Evolutionary conservation across 2,797 vertebrate genomes (phyloP).

Genomic region (Prionace glauca): DNA sequence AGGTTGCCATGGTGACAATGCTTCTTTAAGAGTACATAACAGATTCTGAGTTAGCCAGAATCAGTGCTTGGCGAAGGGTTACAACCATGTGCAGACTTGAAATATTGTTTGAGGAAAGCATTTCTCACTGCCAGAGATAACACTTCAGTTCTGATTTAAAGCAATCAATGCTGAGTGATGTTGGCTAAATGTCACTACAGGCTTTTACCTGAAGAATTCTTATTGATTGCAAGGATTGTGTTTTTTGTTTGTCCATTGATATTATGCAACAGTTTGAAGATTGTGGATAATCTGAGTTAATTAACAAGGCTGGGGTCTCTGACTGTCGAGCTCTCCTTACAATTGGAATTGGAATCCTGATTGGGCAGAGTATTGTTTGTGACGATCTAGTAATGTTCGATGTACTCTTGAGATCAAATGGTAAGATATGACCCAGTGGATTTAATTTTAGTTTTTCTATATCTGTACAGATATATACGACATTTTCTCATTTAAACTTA

Average conservation of each 20-base stretch:
- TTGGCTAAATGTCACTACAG: neutral
- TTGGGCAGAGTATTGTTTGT: neutral
- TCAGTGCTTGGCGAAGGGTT: neutral
- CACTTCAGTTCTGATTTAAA: neutral
- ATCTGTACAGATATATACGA: neutral
- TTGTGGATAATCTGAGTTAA: neutral
- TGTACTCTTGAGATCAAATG: conserved; percentile 8
- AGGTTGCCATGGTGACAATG: neutral
- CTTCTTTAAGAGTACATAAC: conserved; percentile 8
- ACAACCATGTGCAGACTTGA: neutral
- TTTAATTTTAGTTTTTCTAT: neutral
- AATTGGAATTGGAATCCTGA: neutral
- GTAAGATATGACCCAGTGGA: neutral
- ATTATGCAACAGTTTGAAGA: conserved; percentile 4
- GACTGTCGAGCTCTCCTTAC: neutral
- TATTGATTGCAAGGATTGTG: too few relatives aligned
- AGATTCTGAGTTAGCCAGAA: conserved; percentile 20
- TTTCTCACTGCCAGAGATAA: neutral
- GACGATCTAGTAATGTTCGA: neutral
- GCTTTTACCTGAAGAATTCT: neutral
- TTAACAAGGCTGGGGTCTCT: neutral
- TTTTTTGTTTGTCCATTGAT: neutral
- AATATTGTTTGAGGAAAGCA: conserved; percentile 27
- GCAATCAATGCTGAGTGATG: neutral
- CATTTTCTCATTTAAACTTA: neutral